Evolutionary conservation across 2,113 vertebrate genomes (phyloP).

Genomic region (Sorex araneus): DNA sequence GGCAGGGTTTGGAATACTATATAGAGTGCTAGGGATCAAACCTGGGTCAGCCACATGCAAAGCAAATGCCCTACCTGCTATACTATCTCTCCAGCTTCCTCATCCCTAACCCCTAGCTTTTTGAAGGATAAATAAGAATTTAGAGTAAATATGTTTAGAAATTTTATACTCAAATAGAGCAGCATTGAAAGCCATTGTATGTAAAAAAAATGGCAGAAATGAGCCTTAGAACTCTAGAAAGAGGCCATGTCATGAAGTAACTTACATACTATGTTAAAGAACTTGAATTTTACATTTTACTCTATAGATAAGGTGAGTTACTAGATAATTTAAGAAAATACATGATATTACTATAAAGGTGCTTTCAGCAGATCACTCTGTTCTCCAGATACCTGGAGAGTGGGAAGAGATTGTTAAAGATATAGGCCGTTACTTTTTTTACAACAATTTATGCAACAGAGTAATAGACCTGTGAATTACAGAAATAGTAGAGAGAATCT

Average conservation of each 20-base stretch:
- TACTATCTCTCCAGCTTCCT: too few relatives aligned
- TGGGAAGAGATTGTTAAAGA: background rate
- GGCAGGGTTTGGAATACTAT: too few relatives aligned
- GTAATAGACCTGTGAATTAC: background rate
- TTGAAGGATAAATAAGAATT: conserved; percentile 47
- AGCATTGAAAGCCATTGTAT: background rate
- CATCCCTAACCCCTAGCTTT: background rate
- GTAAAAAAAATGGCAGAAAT: conserved; percentile 39
- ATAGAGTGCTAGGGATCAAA: too few relatives aligned
- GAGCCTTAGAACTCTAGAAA: background rate
- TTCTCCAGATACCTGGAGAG: background rate
- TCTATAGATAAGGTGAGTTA: background rate
- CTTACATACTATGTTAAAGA: background rate
- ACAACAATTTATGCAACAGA: background rate
- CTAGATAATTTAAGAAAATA: conserved; percentile 17
- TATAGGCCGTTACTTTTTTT: background rate
- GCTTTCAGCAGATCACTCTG: background rate
- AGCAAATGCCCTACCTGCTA: too few relatives aligned
- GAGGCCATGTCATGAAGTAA: background rate
- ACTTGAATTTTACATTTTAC: background rate
- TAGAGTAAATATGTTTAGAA: conserved; percentile 22
- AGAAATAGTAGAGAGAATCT: background rate
- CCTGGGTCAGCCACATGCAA: too few relatives aligned
- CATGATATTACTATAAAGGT: background rate
- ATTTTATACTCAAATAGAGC: conserved; percentile 24